Evolutionary conservation across 2,888 invertebrate species (phyloP).

Genomic region (Andrena bucephala): DNA sequence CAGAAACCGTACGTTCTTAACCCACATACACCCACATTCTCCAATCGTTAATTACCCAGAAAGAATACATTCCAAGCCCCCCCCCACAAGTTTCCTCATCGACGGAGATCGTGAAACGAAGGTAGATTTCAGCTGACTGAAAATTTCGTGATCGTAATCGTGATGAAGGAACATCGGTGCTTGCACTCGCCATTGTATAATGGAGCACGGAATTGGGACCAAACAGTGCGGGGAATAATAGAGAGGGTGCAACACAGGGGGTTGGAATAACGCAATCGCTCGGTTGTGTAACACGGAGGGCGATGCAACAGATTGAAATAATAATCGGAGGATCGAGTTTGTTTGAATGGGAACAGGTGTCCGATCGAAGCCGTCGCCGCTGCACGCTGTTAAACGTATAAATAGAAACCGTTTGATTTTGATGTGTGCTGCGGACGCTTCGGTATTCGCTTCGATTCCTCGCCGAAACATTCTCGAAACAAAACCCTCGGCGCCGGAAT

Average conservation of each 20-base stretch:
- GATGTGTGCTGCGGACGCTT: constrained; percentile 77
- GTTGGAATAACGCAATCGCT: constrained; percentile 36
- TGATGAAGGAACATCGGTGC: neutral
- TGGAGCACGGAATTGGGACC: neutral
- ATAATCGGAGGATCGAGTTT: constrained; percentile 66
- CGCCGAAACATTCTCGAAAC: constrained; percentile 47
- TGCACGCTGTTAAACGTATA: constrained; percentile 76
- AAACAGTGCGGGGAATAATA: constrained; percentile 3
- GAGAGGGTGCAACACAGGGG: constrained; percentile 20
- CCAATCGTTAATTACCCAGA: no score
- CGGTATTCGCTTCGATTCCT: constrained; percentile 73
- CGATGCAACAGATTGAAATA: constrained; percentile 64
- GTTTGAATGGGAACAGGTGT: constrained; percentile 77
- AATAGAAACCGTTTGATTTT: constrained; percentile 83
- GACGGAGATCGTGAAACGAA: no score
- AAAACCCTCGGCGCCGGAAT: constrained; percentile 17
- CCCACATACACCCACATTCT: no score
- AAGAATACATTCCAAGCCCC: no score
- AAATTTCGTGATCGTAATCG: neutral
- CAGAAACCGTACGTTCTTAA: no score
- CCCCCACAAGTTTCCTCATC: no score
- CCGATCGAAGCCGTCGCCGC: constrained; percentile 73
- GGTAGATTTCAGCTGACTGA: no score
- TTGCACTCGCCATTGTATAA: neutral
- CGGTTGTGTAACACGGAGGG: constrained; percentile 30